Conservation (phyloP, 2,888 invertebrate species). For the Escarpia spicata region DNA sequence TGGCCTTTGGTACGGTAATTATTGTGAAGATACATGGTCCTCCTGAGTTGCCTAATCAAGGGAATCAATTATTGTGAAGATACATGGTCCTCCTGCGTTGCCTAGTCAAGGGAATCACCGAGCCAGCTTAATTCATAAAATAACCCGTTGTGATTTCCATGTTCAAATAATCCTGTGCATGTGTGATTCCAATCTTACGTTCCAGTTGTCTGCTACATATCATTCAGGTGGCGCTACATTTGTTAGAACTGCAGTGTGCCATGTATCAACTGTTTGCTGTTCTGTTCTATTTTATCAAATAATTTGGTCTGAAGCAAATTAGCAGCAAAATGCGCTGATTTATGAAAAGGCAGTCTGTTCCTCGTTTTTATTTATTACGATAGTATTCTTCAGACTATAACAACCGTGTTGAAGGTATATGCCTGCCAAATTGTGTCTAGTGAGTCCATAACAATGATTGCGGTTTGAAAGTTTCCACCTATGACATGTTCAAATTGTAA, state of each 20-base stretch:
- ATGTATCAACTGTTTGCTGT: not conserved
- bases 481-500: too few relatives aligned
- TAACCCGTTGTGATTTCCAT: not conserved
- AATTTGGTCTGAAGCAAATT: not conserved
- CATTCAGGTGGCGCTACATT: not conserved
- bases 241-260: not conserved
- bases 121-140: not conserved
- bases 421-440: too few relatives aligned
- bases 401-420: too few relatives aligned
- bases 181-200: not conserved
- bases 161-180: not conserved
- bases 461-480: too few relatives aligned
- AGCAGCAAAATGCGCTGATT: not conserved
- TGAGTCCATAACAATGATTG: too few relatives aligned
- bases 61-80: not conserved
- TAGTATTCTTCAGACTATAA: too few relatives aligned
- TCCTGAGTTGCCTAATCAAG: not conserved
- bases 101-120: not conserved
- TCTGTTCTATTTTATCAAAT: not conserved
- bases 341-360: too few relatives aligned
- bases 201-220: not conserved
- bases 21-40: not conserved
- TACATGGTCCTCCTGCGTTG: not conserved
- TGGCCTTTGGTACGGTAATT: not conserved
- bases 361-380: too few relatives aligned